A percentile compares a stretch with the other conserved stretches of the same genome.
These are phyloP conservation scores for Eupithecia inturbata DNA, from an alignment of 2,888 invertebrate species.

Conservation along the genomic window DNA sequence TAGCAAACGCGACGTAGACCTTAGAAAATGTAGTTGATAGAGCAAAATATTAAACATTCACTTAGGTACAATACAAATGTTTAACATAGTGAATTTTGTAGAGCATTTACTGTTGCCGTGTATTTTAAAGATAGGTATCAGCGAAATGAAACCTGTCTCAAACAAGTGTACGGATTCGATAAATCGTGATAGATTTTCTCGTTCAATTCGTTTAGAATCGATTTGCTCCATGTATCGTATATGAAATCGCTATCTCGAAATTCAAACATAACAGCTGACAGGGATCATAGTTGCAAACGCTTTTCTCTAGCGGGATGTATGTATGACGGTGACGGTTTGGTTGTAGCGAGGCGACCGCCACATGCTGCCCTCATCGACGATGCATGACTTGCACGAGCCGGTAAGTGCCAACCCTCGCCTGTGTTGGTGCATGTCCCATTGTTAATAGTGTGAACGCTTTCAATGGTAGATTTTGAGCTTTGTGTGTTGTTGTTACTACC, in stretches of 20 bases:
- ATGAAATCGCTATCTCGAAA: constrained; percentile 6
- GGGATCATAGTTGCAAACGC: constrained; percentile 30
- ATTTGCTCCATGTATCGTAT: constrained; percentile 24
- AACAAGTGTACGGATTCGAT: constrained; percentile 3
- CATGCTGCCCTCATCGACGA: constrained; percentile 82
- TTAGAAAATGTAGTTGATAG: constrained; percentile 33
- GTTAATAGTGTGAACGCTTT: constrained; percentile 64
- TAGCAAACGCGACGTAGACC: constrained; percentile 20
- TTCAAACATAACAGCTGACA: constrained; percentile 21
- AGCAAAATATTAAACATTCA: background rate
- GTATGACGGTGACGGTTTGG: constrained; percentile 73
- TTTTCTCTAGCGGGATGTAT: constrained; percentile 50
- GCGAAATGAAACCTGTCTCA: constrained; percentile 8
- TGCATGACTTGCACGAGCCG: constrained; percentile 85
- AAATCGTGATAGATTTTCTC: constrained; percentile 17
- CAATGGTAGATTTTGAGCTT: constrained; percentile 61
- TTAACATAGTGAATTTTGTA: constrained; percentile 1
- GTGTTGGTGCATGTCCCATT: constrained; percentile 56
- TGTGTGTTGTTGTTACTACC: constrained; percentile 46
- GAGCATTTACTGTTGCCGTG: constrained; percentile 11
- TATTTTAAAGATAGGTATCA: constrained; percentile 21
- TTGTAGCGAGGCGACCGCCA: constrained; percentile 82
- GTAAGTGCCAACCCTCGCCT: constrained; percentile 74
- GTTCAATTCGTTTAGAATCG: constrained; percentile 28
- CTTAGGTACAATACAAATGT: background rate